Base-by-base conservation (phyloP, 2,113 vertebrate genomes). In the Galeopterus variegatus region DNA sequence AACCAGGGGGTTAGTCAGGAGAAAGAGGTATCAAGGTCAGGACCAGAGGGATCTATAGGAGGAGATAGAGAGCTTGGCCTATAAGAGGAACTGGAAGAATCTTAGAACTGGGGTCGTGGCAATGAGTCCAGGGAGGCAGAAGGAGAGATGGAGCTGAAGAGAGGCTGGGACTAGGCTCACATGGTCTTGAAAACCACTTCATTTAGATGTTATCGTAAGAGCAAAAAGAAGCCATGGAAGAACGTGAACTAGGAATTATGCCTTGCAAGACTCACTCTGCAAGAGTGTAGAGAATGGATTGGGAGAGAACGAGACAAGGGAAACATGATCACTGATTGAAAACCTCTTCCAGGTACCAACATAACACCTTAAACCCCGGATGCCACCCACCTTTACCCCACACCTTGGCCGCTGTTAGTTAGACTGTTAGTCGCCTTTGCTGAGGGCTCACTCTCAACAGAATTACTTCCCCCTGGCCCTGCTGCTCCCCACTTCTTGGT, bases 161-260 rank as follows among this genome's bases (percentile, higher is more conserved):
- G 41, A 83, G 76, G n/a, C 13, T 87, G 52, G 24, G 26, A 58
- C 56, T 28, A 87, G 69, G 19, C 58, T 87, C 58, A 31, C 2
- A 12, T 5, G 24, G 26, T 65, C 91, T 83, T 65, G 12, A 72
- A 96, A 96, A 82, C 0, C 62, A 88, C 24, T 89, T 81, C 48
- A 54, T 69, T 94, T 94, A 75, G 12, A 79, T 77, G 58, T n/a
- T 77, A 64, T 85, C 62, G 62, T 41, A 95, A 95, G 31, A 91
- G 72, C n/a, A 90, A 17, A 67, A 41, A 90, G 41, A 92, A 54
- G 77, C 36, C 65, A 56, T 0, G 21, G 69, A 84, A 95, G 75
- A 90, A 90, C 5, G 31, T 67, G 17, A 92, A 90, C 45, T 33
- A 82, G 36, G 13, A 52, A 19, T 52, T 91, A 8, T n/a, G 33